Conservation (phyloP, 2,113 vertebrate genomes). For the Xiphophorus maculatus region DNA sequence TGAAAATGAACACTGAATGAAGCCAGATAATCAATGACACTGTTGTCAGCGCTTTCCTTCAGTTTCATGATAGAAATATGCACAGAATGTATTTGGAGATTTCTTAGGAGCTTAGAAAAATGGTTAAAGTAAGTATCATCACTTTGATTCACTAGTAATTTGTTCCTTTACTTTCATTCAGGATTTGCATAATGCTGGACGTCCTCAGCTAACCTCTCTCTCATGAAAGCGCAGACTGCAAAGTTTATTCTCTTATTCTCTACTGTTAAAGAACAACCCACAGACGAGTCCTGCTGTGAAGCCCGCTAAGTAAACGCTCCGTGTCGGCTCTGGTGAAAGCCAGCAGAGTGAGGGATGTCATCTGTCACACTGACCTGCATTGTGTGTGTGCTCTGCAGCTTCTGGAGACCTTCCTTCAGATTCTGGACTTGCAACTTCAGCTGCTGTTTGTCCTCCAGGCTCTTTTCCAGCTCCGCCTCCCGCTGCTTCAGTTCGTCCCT, state of each 20-base stretch:
- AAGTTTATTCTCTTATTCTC: not conserved
- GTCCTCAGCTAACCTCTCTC: conserved; percentile 51
- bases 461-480: conserved; percentile 89
- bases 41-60: not conserved
- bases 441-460: conserved; percentile 89
- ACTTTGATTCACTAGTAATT: conserved; percentile 29
- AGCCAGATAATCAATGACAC: conserved; percentile 10
- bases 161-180: conserved; percentile 24
- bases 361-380: conserved; percentile 66
- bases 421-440: conserved; percentile 86
- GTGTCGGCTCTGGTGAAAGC: not conserved
- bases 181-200: conserved; percentile 19
- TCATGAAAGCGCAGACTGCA: conserved; percentile 52
- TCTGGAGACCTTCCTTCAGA: conserved; percentile 88
- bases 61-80: conserved; percentile 27
- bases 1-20: conserved; percentile 36
- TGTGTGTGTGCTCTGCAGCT: conserved; percentile 62
- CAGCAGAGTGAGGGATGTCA: too few relatives aligned
- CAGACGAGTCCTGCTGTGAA: conserved; percentile 18
- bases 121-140: not conserved
- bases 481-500: conserved; percentile 91
- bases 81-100: conserved; percentile 13
- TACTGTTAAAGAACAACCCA: not conserved
- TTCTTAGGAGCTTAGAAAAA: conserved; percentile 23
- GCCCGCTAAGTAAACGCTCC: not conserved